phyloP scores from a whole-genome alignment of 2,797 vertebrate species.

The Pitangus sulphuratus region DNA sequence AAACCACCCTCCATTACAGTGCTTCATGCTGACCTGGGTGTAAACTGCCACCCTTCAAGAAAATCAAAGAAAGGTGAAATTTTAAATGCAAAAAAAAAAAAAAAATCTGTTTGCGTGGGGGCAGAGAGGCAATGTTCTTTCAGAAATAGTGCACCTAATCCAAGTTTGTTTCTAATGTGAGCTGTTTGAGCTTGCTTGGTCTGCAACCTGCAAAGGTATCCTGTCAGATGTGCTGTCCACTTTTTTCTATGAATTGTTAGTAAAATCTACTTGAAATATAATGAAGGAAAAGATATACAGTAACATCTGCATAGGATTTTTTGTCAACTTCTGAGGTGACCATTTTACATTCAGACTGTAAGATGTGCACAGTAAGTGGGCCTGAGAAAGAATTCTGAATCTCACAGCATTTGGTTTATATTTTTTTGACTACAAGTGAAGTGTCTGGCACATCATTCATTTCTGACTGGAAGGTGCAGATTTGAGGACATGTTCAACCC shows the following conservation, averaged over 20 bases:
- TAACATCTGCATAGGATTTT: not conserved
- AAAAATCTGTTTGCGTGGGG: not conserved
- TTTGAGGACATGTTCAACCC: slow-evolving; percentile 47
- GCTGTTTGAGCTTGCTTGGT: not conserved
- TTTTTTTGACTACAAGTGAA: slow-evolving; percentile 22
- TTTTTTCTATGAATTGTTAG: not conserved
- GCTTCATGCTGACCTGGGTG: not conserved
- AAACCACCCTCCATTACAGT: not conserved
- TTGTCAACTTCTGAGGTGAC: not conserved
- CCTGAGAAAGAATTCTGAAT: not conserved
- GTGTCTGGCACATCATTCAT: slow-evolving; percentile 46
- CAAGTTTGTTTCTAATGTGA: not conserved
- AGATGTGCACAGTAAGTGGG: not conserved
- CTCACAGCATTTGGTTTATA: slow-evolving; percentile 9
- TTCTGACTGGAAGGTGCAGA: slow-evolving; percentile 42
- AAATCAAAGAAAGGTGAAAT: not conserved
- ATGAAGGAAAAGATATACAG: not conserved
- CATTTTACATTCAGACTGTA: not conserved
- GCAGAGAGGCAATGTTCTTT: not conserved
- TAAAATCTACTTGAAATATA: slow-evolving; percentile 4
- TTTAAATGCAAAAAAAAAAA: not conserved
- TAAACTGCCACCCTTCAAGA: not conserved
- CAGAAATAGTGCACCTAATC: not conserved
- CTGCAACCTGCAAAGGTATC: not conserved
- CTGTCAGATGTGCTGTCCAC: not conserved